Conservation (phyloP, 2,888 invertebrate genomes). For the Pachycephus smyrnensis region DNA sequence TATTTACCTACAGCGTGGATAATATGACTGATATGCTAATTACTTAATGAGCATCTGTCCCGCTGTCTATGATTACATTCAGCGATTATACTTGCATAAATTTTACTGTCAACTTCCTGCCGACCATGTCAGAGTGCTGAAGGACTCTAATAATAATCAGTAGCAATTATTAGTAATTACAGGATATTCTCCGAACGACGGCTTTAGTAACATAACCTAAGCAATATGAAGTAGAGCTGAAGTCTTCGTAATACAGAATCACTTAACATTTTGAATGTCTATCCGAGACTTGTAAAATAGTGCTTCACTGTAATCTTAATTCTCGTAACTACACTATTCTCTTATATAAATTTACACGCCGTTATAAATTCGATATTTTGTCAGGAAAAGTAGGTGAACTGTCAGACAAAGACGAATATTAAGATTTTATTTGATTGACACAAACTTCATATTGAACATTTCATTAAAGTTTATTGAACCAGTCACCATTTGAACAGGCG, state of each 20-base stretch:
- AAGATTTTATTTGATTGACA: background rate
- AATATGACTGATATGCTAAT: background rate
- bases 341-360: background rate
- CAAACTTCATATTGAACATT: background rate
- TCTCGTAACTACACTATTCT: background rate
- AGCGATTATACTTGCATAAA: background rate
- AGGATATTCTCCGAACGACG: background rate
- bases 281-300: background rate
- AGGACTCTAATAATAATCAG: background rate
- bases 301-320: background rate
- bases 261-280: background rate
- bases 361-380: background rate
- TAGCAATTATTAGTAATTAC: background rate
- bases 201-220: background rate
- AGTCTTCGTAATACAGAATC: background rate
- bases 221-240: background rate
- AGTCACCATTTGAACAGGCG: background rate
- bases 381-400: background rate
- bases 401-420: background rate
- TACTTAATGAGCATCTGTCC: background rate
- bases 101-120: background rate
- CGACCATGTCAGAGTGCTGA: background rate
- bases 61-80: background rate
- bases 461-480: background rate
- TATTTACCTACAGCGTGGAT: background rate